Evolutionary conservation across 2,888 invertebrate species (phyloP), one percentile per base, ranked within the genome.

Genomic region (Pollenia griseotomentosa): DNA sequence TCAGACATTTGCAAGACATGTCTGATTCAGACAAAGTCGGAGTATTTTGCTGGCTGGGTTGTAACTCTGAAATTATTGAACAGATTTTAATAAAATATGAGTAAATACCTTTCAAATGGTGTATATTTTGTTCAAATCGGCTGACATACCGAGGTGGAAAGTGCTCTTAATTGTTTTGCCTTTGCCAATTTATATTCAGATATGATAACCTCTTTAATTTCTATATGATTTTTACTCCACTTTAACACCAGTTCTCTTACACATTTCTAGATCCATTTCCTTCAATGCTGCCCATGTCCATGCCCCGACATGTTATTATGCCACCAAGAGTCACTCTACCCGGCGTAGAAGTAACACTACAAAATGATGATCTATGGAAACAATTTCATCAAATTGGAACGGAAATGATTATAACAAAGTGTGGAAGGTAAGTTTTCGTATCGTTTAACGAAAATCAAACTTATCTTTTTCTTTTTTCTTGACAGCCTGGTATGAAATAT

Each of bases 401-500:
- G 0, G 97, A 97, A 93, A 97, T 97, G 97, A 96, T 97, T 90
- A 97, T 97, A 92, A 97, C 97, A n/a, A 97, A 97, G 91, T 95
- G 95, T 68, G 97, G 97, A 92, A 94, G 97, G 97, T 97, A 92
- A 94, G 96, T 84, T 40, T 55, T 65, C 51, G 70, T 79, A 79
- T 61, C 68, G 51, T 8, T 19, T 10, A 53, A 12, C 14, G 11
- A 63, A 33, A 48, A 79, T 23, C 11, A 33, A 33, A 33, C 2
- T 12, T 51, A 11, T 40, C 14, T 2, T 5, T n/a, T 48, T 5
- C 3, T 46, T 6, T 12, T 53, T 53, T 19, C 10, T n/a, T 40
- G 4, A 46, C 11, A 48, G 23, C 11, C 68, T 65, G 51, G 33
- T 74, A 74, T 33, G 61, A 84, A 57, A 70, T 70, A 68, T 63